Evolutionary conservation across 2,888 invertebrate genomes (phyloP).

Genomic region (Sphaerophoria taeniata): DNA sequence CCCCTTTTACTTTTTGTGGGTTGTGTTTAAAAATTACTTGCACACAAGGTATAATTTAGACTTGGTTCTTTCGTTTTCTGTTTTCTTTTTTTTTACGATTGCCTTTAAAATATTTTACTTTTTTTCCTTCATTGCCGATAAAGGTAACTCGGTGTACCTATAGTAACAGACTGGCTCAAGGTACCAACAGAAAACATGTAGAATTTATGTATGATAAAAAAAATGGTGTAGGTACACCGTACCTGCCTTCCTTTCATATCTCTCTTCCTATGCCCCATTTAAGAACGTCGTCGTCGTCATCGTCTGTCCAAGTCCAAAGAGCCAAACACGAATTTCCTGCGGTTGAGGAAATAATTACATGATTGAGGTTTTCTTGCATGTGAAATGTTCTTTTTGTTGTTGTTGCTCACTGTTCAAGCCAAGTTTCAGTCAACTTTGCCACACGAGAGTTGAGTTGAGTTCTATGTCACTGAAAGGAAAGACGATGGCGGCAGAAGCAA

Average conservation of each 20-base stretch:
- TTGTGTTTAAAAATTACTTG: slow-evolving; percentile 59
- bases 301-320: slow-evolving; percentile 15
- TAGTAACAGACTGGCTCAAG: neutral
- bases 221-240: slow-evolving; percentile 4
- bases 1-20: slow-evolving; percentile 44
- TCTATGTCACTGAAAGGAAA: slow-evolving; percentile 50
- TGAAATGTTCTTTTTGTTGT: slow-evolving; percentile 32
- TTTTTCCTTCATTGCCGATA: slow-evolving; percentile 35
- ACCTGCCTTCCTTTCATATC: slow-evolving; percentile 12
- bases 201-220: slow-evolving; percentile 14
- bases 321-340: slow-evolving; percentile 71
- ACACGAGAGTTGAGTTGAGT: slow-evolving; percentile 25
- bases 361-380: slow-evolving; percentile 79
- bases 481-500: slow-evolving; percentile 47
- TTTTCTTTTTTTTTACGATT: slow-evolving; percentile 40
- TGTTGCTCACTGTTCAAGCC: neutral
- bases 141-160: slow-evolving; percentile 20
- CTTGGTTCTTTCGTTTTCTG: slow-evolving; percentile 2
- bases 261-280: slow-evolving; percentile 32
- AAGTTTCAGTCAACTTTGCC: slow-evolving; percentile 15
- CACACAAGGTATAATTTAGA: slow-evolving; percentile 66
- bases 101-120: slow-evolving; percentile 49
- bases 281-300: slow-evolving; percentile 1
- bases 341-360: slow-evolving; percentile 83
- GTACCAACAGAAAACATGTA: neutral